phyloP scores from a whole-genome alignment of 2,113 vertebrate genomes.

The Alectura lathami region DNA sequence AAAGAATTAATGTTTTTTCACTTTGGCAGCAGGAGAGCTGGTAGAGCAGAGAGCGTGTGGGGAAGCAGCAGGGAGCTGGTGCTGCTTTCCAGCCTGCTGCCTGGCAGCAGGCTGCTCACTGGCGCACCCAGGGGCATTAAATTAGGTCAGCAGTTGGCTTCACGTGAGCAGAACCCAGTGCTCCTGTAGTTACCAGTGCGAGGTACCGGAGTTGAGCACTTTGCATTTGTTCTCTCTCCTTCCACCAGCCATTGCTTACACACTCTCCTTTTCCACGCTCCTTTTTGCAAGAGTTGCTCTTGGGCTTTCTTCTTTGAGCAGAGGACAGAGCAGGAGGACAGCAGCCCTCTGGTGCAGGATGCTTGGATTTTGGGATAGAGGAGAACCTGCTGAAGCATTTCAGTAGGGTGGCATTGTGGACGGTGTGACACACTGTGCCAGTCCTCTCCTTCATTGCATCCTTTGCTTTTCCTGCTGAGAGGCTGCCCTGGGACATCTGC shows the following conservation, averaged over 20 bases:
- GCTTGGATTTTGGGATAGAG: background rate
- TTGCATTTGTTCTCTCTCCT: background rate
- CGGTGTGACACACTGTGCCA: background rate
- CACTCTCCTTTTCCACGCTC: background rate
- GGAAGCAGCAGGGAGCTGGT: background rate
- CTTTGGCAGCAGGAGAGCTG: background rate
- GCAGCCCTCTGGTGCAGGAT: fast-evolving
- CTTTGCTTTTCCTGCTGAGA: background rate
- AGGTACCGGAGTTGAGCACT: background rate
- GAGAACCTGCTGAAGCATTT: background rate
- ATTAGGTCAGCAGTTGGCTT: slow-evolving; percentile 24
- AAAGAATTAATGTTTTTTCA: background rate
- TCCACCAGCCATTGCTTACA: background rate
- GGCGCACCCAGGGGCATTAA: background rate
- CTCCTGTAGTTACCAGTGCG: background rate
- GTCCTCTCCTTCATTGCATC: background rate
- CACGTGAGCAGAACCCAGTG: background rate
- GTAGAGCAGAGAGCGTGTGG: background rate
- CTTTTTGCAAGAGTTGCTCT: background rate
- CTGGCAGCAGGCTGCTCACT: background rate
- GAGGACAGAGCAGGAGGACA: background rate
- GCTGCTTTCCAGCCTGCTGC: background rate
- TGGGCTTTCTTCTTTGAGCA: background rate
- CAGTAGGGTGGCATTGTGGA: background rate
- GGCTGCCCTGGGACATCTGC: background rate